Evolutionary conservation across 1,140 invertebrate genomes (phyloP).

Genomic region (Metaphire vulgaris): DNA sequence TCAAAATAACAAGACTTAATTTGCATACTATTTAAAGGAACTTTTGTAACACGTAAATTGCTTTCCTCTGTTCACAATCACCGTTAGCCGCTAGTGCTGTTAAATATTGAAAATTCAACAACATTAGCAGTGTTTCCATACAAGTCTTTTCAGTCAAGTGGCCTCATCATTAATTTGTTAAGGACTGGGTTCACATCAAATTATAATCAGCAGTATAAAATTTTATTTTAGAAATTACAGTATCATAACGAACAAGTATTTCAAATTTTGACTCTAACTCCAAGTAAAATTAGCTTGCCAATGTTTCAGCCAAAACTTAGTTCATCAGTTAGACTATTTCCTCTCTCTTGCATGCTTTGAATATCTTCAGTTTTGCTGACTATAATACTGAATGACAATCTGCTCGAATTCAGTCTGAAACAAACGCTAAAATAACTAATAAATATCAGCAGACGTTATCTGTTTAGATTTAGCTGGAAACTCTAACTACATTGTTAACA

Average conservation of each 20-base stretch:
- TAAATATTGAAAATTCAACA: background rate
- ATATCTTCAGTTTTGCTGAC: background rate
- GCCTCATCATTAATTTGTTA: background rate
- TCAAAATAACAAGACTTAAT: background rate
- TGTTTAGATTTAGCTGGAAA: background rate
- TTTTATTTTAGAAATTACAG: background rate
- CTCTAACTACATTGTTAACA: background rate
- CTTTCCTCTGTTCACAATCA: background rate
- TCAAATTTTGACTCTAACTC: background rate
- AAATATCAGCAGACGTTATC: background rate
- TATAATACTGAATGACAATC: background rate
- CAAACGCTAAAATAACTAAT: background rate
- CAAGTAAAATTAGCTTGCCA: background rate
- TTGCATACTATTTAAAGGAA: background rate
- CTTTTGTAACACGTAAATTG: background rate
- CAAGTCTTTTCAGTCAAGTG: background rate
- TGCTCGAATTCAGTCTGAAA: background rate
- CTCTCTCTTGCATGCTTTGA: no score
- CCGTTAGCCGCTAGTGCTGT: background rate
- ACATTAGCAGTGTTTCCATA: background rate
- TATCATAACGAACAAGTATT: background rate
- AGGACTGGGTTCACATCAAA: background rate
- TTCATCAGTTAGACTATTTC: background rate
- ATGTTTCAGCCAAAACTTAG: background rate
- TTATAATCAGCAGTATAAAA: background rate